phyloP scores from a whole-genome alignment of 2,113 vertebrate genomes.

The Mastomys coucha region DNA sequence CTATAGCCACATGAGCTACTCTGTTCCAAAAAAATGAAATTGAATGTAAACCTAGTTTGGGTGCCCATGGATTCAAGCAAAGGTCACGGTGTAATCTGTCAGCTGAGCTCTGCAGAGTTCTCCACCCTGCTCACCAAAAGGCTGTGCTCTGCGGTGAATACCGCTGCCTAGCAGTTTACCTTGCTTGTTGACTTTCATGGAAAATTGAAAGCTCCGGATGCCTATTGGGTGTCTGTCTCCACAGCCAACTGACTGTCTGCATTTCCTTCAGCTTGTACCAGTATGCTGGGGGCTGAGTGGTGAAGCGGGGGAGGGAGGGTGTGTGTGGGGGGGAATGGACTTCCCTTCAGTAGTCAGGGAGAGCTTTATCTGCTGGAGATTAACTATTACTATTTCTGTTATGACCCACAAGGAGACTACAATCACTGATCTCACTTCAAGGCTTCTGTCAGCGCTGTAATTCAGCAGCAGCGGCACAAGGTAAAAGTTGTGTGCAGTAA shows the following conservation, averaged over 20 bases:
- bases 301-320: too few species aligned
- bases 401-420: slow-evolving; percentile 36
- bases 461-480: neutral
- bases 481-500: slow-evolving; percentile 79
- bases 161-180: neutral
- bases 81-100: neutral
- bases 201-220: neutral
- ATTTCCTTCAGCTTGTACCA: neutral
- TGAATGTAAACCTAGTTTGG: neutral
- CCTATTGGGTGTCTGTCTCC: neutral
- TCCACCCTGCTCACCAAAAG: neutral
- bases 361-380: slow-evolving; percentile 7
- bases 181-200: neutral
- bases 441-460: neutral
- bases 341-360: neutral
- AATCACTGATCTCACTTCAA: neutral
- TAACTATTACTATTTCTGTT: neutral
- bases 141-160: neutral
- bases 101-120: neutral
- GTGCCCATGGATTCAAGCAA: neutral
- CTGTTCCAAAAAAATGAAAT: neutral
- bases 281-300: rapidly evolving
- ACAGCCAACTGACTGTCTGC: neutral
- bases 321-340: neutral
- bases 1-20: neutral